Evolutionary conservation across 1,140 invertebrate species (phyloP), one percentile per base, ranked within the genome.

Genomic region (Pogonus chalceus): DNA sequence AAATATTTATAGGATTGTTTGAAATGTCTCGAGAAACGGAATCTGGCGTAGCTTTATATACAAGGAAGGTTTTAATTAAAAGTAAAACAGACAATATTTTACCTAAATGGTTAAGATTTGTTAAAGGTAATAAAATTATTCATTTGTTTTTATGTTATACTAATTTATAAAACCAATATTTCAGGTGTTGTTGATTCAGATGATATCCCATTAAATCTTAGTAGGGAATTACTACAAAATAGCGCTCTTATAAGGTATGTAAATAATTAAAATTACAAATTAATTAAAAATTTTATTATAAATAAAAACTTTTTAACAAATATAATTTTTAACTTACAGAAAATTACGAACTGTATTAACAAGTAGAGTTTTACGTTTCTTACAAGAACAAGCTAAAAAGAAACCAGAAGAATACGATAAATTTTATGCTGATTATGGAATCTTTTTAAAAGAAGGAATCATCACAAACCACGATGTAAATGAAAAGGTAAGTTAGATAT

Each of bases 151-250:
- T 49, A 10, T 14, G 26, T 63, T 18, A 21, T 22, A 43, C 46
- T 35, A 50, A 37, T 2, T 49, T 51, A 2, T 23, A 39, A 57
- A 16, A 37, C 12, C 9, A 47, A 1, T 52, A 43, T 52, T 22
- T 39, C 60, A 84, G 85, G 95, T 68, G 93, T 98, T 21, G 91
- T 98, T 7, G 95, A 98, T 74, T 96, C 91, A 3, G 95, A 98
- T 77, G 95, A 98, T 67, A 97, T 98, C 77, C 96, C 95, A 9
- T 75, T 98, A 18, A 98, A 98, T 80, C 77, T 98, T 37, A 96
- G 92, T 65, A 77, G 96, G 67, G 96, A 98, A 72, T 74, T 98
- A 35, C 74, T 98, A 14, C 96, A 98, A 73, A 95, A 97, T 64
- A 93, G 90, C 69, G 78, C 82, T 21, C 76, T 98, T 1, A 96